Evolutionary conservation across 2,888 invertebrate species (phyloP).

Genomic region (Sylvicola cinctus): DNA sequence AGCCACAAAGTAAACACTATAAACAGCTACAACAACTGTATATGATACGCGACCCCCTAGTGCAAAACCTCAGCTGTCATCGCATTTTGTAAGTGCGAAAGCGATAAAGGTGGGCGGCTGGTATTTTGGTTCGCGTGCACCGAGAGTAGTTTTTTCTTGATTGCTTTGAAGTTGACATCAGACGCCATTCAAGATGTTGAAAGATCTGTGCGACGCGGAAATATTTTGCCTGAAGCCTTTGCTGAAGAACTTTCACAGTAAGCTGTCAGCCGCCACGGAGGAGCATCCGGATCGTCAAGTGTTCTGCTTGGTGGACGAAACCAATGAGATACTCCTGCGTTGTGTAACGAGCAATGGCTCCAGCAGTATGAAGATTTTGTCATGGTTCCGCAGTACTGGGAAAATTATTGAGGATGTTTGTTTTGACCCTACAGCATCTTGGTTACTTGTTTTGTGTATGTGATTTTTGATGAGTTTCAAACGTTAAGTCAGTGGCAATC

Average conservation of each 20-base stretch:
- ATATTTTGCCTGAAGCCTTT: slow-evolving; percentile 22
- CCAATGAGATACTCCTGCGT: slow-evolving; percentile 23
- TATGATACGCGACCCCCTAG: too few relatives aligned
- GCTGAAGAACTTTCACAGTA: slow-evolving; percentile 22
- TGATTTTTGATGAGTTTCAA: slow-evolving; percentile 7
- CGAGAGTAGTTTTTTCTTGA: too few relatives aligned
- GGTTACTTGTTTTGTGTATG: slow-evolving; percentile 25
- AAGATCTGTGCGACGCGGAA: slow-evolving; percentile 11
- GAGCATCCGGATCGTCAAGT: slow-evolving; percentile 20
- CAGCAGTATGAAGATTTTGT: slow-evolving; percentile 15
- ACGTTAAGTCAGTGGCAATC: neutral
- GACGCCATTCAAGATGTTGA: neutral
- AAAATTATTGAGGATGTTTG: slow-evolving; percentile 44
- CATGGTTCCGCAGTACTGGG: slow-evolving; percentile 21
- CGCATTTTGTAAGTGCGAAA: too few relatives aligned
- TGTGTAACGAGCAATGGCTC: slow-evolving; percentile 12
- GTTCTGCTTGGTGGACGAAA: slow-evolving; percentile 21
- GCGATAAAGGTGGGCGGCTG: too few relatives aligned
- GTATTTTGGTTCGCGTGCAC: too few relatives aligned
- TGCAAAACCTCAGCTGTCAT: too few relatives aligned
- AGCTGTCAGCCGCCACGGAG: slow-evolving; percentile 21
- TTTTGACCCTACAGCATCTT: slow-evolving; percentile 59
- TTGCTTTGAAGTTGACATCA: neutral
- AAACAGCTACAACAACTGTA: too few relatives aligned
- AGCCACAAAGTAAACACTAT: too few relatives aligned